These are phyloP conservation scores for Pseudorhombus dupliciocellatus DNA, from an alignment of 2,113 vertebrate genomes.

Conservation along the genomic window DNA sequence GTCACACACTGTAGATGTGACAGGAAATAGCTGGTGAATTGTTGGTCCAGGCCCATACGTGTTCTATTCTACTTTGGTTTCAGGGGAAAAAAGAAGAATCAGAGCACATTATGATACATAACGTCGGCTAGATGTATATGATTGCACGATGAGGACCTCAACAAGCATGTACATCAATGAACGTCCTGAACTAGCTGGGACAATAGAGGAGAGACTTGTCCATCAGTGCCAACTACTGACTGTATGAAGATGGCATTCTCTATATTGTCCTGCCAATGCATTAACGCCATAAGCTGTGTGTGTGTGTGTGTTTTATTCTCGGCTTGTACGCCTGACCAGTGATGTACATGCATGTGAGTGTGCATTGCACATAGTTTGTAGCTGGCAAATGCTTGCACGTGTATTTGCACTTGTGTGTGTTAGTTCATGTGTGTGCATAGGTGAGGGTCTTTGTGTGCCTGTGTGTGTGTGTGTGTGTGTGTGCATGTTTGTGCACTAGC, in stretches of 20 bases:
- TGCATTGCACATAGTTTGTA: slow-evolving; percentile 24
- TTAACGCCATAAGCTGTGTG: slow-evolving; percentile 54
- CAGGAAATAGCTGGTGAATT: background rate
- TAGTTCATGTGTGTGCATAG: slow-evolving; percentile 24
- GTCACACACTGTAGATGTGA: background rate
- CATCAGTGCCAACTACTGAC: slow-evolving; percentile 69
- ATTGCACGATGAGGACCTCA: slow-evolving; percentile 31
- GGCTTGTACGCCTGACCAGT: slow-evolving; percentile 13
- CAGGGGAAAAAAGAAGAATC: slow-evolving; percentile 28
- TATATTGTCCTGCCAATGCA: slow-evolving; percentile 73
- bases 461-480: slow-evolving; percentile 36
- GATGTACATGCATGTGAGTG: slow-evolving; percentile 23
- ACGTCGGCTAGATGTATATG: slow-evolving; percentile 32
- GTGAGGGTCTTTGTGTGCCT: slow-evolving; percentile 35
- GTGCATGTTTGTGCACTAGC: slow-evolving; percentile 56
- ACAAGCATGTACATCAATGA: slow-evolving; percentile 41
- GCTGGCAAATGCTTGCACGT: slow-evolving; percentile 10
- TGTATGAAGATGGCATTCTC: slow-evolving; percentile 67
- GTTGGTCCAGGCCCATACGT: background rate
- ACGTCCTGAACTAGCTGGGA: slow-evolving; percentile 52
- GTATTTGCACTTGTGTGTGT: slow-evolving; percentile 30
- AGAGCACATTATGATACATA: slow-evolving; percentile 12
- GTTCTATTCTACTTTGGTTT: background rate
- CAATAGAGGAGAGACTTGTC: slow-evolving; percentile 57
- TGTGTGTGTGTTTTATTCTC: slow-evolving; percentile 3